Evolutionary conservation across 1,140 invertebrate species (phyloP), one percentile per base, ranked within the genome.

Genomic region (Zelostemma sp.): DNA sequence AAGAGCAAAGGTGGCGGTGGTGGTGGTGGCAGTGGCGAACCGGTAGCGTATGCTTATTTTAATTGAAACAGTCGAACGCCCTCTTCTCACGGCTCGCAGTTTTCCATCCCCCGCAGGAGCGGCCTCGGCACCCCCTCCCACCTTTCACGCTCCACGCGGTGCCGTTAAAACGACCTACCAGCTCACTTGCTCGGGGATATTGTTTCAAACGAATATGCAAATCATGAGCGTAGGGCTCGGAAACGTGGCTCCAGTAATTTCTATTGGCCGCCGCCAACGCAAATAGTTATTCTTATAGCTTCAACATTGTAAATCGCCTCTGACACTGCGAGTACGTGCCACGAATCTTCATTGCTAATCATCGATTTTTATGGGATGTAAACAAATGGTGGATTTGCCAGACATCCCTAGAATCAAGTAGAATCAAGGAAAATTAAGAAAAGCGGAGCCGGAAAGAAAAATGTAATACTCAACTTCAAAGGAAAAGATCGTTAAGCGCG

Each of bases 151-250:
- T 72, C 70, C 28, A 43, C 71, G 66, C 61, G 56, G 63, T 59
- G 60, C 74, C 67, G 76, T 78, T 80, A 78, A 77, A 82, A 80
- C 78, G 74, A 79, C 72, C 74, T 73, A 73, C 74, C 72, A 67
- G 71, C 72, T 66, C 70, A 53, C 77, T 73, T 67, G 70, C 73
- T 75, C 71, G 72, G 68, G 78, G 77, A 83, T 85, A 85, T 85
- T 83, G 82, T 85, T 85, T 83, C 79, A 84, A 84, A 83, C 82
- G 80, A 84, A 85, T 85, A 85, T 85, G 84, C 84, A 85, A 85
- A 85, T 85, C 78, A 85, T 83, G 80, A 79, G 69, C 68, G 70
- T 57, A 72, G 65, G 67, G 70, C 65, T 66, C 60, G 19, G 60
- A 63, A 72, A 77, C 72, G 74, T 75, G 67, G 72, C 72, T 67